Base-by-base conservation (phyloP, 1,140 invertebrate genomes). In the Anagrus nilaparvatae region DNA sequence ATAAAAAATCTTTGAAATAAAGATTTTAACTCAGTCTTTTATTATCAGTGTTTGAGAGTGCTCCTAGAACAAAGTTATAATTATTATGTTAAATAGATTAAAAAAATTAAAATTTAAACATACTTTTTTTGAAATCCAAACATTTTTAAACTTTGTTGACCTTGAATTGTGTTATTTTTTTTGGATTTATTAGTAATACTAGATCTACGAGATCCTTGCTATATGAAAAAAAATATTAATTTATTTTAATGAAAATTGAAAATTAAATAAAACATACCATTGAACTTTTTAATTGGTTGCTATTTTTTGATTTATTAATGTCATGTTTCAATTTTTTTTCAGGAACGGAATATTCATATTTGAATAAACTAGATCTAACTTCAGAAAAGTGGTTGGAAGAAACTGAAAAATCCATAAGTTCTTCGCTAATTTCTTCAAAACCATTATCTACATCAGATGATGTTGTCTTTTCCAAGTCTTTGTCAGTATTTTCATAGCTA, bases 91-190 rank as follows among this genome's bases (percentile, higher is more conserved):
- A 34, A 35, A 27, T 43, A 16, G 36, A 35, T 29, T 16, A 36
- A 2, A 7, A 2, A 10, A 28, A 4, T 18, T 18, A 10, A 18
- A 35, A 10, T 5, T 38, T 24, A n/a, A n/a, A 50, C 48, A 51
- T 50, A 59, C 56, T 57, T 58, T 49, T 50, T 60, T 39, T 59
- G 45, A 43, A 61, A 65, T 25, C 55, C 56, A 49, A 59, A 65
- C 51, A 58, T 57, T 43, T 54, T 55, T 20, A 59, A 44, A 52
- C 53, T 60, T 34, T 58, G 56, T 47, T 56, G 54, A 14, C 51
- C 51, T 10, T 53, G 44, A 41, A 54, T 41, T 13, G 40, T 31
- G 13, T 44, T 14, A 25, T 29, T 21, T 47, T 56, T 57, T 53
- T 47, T 58, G 39, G 12, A 19, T 17, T 43, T 38, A 5, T 14